Conservation (phyloP, 2,113 vertebrate genomes). For the Cryptotis parvus region DNA sequence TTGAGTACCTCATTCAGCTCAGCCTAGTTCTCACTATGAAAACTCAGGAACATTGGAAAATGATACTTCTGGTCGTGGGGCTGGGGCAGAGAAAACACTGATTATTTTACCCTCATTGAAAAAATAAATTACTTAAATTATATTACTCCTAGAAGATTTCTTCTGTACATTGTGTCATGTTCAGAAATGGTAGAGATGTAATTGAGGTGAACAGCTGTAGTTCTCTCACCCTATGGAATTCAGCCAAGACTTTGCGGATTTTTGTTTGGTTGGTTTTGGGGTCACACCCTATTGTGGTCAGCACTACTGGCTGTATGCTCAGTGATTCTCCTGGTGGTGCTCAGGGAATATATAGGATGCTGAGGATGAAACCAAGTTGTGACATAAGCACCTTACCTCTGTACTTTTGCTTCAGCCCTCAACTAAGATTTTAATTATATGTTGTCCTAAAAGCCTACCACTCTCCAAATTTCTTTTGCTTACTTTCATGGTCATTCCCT, state of each 20-base stretch:
- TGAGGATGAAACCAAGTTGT: too few species aligned
- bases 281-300: too few species aligned
- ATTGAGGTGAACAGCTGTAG: neutral
- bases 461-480: neutral
- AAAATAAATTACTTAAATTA: neutral
- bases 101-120: neutral
- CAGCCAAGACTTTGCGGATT: neutral
- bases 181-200: neutral
- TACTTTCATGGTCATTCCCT: neutral
- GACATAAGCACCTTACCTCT: too few species aligned
- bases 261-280: too few species aligned
- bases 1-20: neutral
- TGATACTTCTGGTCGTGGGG: neutral
- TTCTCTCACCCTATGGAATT: neutral
- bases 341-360: too few species aligned
- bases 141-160: neutral
- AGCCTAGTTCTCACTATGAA: neutral
- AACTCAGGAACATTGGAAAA: neutral
- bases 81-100: neutral
- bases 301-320: too few species aligned
- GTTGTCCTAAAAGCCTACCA: neutral
- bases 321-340: too few species aligned
- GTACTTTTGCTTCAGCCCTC: neutral
- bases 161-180: neutral
- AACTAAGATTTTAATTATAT: slow-evolving; percentile 28